Percentiles rank a stretch among this genome's conserved stretches.
Conservation (phyloP, 1,140 invertebrate genomes). For the Luehdorfia chinensis region DNA sequence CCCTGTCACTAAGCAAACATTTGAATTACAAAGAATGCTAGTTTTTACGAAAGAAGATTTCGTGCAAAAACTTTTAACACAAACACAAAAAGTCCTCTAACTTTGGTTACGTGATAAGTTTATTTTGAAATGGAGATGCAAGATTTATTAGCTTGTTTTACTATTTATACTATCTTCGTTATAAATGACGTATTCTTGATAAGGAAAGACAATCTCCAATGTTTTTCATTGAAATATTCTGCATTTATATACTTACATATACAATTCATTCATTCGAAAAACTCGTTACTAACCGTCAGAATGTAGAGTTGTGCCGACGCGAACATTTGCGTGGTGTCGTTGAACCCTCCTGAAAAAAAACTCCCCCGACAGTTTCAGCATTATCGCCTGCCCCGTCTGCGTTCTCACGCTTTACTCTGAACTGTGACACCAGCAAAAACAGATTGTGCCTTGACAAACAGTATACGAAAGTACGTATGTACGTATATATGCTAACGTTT, state of each 20-base stretch:
- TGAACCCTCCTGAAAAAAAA: conserved; percentile 68
- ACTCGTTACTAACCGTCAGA: no score
- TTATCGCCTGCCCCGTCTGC: conserved; percentile 24
- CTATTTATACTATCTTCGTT: no score
- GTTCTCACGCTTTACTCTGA: conserved; percentile 62
- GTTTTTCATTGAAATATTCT: no score
- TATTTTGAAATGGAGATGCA: conserved; percentile 57
- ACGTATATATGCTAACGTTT: conserved; percentile 4
- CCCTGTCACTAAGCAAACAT: conserved; percentile 66
- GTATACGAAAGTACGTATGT: not conserved
- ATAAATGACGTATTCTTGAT: no score
- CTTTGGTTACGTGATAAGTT: conserved; percentile 64
- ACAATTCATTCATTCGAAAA: no score
- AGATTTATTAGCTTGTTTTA: conserved; percentile 17
- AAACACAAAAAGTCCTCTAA: conserved; percentile 50
- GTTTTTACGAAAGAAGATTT: conserved; percentile 55
- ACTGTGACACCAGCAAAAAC: conserved; percentile 64
- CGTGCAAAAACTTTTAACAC: conserved; percentile 62
- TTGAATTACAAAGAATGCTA: conserved; percentile 39
- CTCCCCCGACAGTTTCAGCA: conserved; percentile 64
- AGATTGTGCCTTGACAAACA: not conserved
- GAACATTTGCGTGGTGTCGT: conserved; percentile 50
- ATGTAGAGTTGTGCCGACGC: no score
- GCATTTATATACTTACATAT: no score
- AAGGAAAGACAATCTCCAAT: no score